A percentile compares a stretch with the other conserved stretches of the same genome.
phyloP scores from a whole-genome alignment of 2,797 vertebrate genomes.

The Squalus acanthias region DNA sequence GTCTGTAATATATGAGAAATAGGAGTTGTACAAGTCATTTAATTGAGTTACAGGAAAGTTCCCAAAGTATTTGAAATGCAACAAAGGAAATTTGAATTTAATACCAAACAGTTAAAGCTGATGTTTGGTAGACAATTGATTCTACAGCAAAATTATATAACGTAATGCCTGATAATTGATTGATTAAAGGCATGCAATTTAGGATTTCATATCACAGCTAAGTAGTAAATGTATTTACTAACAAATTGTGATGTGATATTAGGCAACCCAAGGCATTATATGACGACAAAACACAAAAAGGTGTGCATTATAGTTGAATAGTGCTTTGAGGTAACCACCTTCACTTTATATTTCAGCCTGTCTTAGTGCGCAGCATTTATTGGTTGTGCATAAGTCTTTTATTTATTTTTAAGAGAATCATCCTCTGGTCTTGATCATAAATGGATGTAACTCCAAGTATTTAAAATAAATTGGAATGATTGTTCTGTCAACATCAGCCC shows the following conservation, averaged over 20 bases:
- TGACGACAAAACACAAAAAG: background rate
- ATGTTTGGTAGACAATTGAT: background rate
- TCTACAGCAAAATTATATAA: background rate
- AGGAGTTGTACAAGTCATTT: background rate
- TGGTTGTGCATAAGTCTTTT: background rate
- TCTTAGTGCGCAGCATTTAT: background rate
- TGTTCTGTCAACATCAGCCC: background rate
- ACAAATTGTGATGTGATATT: background rate
- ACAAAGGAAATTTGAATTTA: slow-evolving; percentile 5
- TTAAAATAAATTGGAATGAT: background rate
- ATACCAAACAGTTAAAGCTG: background rate
- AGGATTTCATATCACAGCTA: background rate
- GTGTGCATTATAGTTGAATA: slow-evolving; percentile 26
- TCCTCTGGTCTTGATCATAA: background rate
- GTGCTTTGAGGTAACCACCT: slow-evolving; percentile 59
- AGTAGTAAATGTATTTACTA: background rate
- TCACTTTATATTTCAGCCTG: slow-evolving; percentile 50
- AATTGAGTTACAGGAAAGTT: background rate
- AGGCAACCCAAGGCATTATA: background rate
- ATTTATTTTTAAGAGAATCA: background rate
- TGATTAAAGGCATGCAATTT: background rate
- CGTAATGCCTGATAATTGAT: background rate
- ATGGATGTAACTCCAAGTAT: slow-evolving; percentile 21
- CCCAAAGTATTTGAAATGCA: background rate
- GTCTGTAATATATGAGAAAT: background rate